phyloP scores from a whole-genome alignment of 2,797 vertebrate species.

The Moxostoma hubbsi region DNA sequence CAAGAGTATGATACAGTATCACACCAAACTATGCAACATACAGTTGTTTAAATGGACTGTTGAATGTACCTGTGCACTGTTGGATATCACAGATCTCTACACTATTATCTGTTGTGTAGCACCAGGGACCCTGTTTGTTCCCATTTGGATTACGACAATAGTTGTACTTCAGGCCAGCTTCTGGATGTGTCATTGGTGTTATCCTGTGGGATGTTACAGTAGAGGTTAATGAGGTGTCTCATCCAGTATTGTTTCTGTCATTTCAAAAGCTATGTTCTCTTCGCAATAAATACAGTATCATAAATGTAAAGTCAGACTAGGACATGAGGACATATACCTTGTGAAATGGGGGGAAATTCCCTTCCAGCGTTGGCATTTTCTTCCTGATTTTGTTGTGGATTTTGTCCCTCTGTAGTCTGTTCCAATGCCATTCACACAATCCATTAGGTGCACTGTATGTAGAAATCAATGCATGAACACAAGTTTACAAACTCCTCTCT shows the following conservation, averaged over 20 bases:
- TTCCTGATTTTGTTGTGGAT: constrained; percentile 78
- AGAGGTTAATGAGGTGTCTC: not conserved
- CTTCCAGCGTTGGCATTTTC: constrained; percentile 85
- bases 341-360: constrained; percentile 80
- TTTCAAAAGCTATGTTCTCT: not conserved
- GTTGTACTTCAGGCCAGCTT: constrained; percentile 85
- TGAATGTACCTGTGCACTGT: constrained; percentile 84
- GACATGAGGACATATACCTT: constrained; percentile 75
- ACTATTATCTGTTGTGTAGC: constrained; percentile 91
- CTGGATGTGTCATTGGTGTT: constrained; percentile 73
- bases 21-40: too few relatives aligned
- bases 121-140: constrained; percentile 87
- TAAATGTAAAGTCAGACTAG: not conserved
- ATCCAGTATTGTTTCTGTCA: not conserved
- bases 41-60: not conserved
- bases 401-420: constrained; percentile 87
- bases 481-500: not conserved
- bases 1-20: not conserved
- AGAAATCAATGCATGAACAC: constrained; percentile 12
- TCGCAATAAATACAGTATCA: too few relatives aligned
- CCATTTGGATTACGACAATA: constrained; percentile 92
- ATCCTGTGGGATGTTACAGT: constrained; percentile 68
- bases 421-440: constrained; percentile 84
- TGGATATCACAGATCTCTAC: constrained; percentile 84
- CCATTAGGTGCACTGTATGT: constrained; percentile 83